phyloP scores from a whole-genome alignment of 2,888 invertebrate species.

The Timema podura region DNA sequence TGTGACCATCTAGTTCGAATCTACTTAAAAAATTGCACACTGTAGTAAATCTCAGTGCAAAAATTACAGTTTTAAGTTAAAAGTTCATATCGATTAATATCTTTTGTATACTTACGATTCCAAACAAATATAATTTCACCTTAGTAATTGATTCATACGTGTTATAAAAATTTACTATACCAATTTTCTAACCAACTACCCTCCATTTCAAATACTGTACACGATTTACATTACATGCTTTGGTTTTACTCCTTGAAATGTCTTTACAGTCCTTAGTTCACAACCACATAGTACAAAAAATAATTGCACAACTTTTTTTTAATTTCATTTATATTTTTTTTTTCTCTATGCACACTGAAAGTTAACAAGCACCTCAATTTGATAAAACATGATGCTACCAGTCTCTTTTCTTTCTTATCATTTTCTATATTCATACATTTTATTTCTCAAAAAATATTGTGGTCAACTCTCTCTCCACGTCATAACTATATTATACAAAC shows the following conservation, averaged over 20 bases:
- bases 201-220: constrained; percentile 27
- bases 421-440: constrained; percentile 6
- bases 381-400: constrained; percentile 15
- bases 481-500: constrained; percentile 16
- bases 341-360: constrained; percentile 15
- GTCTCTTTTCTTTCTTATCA: constrained; percentile 12
- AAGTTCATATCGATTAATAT: too few relatives aligned
- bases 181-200: not conserved
- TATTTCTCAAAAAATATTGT: constrained; percentile 14
- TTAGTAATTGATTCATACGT: constrained; percentile 10
- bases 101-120: too few relatives aligned
- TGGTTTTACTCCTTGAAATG: constrained; percentile 28
- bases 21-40: constrained; percentile 3
- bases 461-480: constrained; percentile 14
- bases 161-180: constrained; percentile 4
- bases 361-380: constrained; percentile 14
- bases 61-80: not conserved
- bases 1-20: constrained; percentile 23
- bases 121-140: not conserved
- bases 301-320: constrained; percentile 30
- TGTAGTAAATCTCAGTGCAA: constrained; percentile 10
- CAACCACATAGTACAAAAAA: constrained; percentile 31
- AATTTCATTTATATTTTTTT: constrained; percentile 19
- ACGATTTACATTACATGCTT: constrained; percentile 31
- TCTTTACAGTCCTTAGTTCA: constrained; percentile 27